Conservation (phyloP, 2,888 invertebrate species). For the Coleophora deauratella region DNA sequence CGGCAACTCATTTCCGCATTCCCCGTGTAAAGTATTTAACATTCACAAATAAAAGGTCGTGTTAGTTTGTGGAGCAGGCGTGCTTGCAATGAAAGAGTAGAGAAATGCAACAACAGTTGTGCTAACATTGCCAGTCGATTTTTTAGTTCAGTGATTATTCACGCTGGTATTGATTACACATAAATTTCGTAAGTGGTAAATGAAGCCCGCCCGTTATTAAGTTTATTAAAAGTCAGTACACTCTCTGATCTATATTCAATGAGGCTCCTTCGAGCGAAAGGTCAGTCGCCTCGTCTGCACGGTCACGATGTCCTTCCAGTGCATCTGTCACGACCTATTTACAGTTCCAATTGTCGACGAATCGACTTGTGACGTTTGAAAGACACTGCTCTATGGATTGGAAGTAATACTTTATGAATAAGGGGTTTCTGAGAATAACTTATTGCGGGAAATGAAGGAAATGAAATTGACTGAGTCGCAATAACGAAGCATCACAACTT, state of each 20-base stretch:
- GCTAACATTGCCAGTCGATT: too few species aligned
- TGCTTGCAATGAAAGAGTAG: constrained; percentile 8
- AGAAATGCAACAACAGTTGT: too few species aligned
- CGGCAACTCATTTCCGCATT: constrained; percentile 35
- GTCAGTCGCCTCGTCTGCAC: constrained; percentile 53
- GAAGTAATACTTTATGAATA: too few species aligned
- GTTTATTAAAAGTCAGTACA: constrained; percentile 6
- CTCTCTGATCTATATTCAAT: constrained; percentile 32
- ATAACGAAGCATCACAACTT: too few species aligned
- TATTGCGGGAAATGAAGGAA: too few species aligned
- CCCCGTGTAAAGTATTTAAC: constrained; percentile 21
- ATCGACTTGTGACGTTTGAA: constrained; percentile 16
- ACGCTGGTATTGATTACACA: too few species aligned
- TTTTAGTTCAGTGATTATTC: too few species aligned
- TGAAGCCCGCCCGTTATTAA: constrained; percentile 3
- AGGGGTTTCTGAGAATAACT: too few species aligned
- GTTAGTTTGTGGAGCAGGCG: constrained; percentile 16
- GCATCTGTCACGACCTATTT: constrained; percentile 63
- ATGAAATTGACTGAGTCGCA: too few species aligned
- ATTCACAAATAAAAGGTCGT: too few species aligned
- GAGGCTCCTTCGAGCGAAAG: constrained; percentile 49
- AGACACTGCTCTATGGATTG: too few species aligned
- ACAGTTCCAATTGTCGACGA: constrained; percentile 51
- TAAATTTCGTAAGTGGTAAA: too few species aligned
- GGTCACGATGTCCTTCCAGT: constrained; percentile 57